phyloP scores from a whole-genome alignment of 1,140 invertebrate species.

The Orussus abietinus region DNA sequence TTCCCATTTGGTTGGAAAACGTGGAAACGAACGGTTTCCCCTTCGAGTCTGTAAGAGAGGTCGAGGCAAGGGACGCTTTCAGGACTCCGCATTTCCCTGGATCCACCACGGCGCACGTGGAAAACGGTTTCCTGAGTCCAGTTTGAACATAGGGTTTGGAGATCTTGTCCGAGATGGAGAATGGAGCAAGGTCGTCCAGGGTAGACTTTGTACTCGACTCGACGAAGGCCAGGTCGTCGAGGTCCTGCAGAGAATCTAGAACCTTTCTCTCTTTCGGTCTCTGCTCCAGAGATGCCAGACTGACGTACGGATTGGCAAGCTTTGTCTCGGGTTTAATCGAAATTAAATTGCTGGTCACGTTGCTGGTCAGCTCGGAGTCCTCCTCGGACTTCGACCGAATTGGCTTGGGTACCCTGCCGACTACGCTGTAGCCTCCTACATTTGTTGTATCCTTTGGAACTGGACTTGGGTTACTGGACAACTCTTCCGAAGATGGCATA shows the following conservation, averaged over 20 bases:
- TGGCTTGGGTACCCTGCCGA: conserved; percentile 31
- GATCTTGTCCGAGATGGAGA: conserved; percentile 9
- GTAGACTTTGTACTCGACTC: conserved; percentile 18
- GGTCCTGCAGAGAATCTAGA: conserved; percentile 14
- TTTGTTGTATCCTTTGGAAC: conserved; percentile 28
- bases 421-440: conserved; percentile 30
- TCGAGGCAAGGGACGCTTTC: conserved; percentile 16
- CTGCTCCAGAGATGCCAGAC: conserved; percentile 31
- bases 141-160: conserved; percentile 39
- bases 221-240: conserved; percentile 23
- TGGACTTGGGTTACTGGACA: conserved; percentile 42
- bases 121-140: conserved; percentile 24
- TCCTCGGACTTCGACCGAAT: conserved; percentile 27
- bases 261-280: conserved; percentile 21
- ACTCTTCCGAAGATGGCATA: conserved; percentile 47
- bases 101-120: conserved; percentile 3
- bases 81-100: conserved; percentile 1
- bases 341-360: conserved; percentile 12
- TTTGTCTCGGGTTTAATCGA: conserved; percentile 20
- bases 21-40: conserved; percentile 25
- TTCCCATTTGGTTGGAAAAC: conserved; percentile 16
- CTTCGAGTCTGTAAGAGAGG: conserved; percentile 16
- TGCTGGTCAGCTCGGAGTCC: conserved; percentile 10
- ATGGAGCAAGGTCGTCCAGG: conserved; percentile 7
- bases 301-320: conserved; percentile 31